Base-by-base conservation (phyloP, 2,113 vertebrate species). In the Bettongia penicillata region DNA sequence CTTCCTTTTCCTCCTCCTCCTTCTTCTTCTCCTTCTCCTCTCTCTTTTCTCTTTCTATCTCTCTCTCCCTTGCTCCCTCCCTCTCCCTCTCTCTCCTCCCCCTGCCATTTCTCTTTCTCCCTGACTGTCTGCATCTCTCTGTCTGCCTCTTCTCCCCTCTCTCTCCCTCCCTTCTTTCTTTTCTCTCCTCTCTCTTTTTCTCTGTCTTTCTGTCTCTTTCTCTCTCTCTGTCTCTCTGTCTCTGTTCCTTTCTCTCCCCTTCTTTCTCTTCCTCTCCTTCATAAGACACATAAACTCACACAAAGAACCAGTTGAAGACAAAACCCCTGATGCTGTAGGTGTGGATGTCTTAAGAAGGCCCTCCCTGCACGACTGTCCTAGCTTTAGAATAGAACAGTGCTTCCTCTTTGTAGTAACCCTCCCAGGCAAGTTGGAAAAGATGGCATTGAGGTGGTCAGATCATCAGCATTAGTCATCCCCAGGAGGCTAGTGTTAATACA, bases 171-270 rank as follows among this genome's bases (percentile, higher is more conserved):
- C 53, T 26, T 3, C 23, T 24, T 55, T 24, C 53, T 26, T 55
- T 1, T 55, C 25, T 26, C 1, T 26, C 53, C 8, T 55, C 53
- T 55, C 0, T 26, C 8, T 55, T 3, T 16, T 52, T 22, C 5
- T 23, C 12, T 53, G 2, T 52, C 25, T 57, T 0, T 57, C 4
- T 8, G 5, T 25, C 24, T 6, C 3, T 6, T 2, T 57, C 25
- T 9, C 6, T 1, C 25, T 28, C 0, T 8, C 2, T 26, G 10
- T 11, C 24, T 28, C 11, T 10, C 10, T 31, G 26, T 31, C 3
- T 2, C 8, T 55, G 8, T 26, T 11, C 55, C 26, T 22, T 57
- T 31, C 57, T 5, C 57, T 31, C 26, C 57, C 48, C 48, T 48
- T 48, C 48, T 48, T 48, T 48, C 53, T 55, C 53, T 31, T 28